Conservation (phyloP, 2,888 invertebrate species). For the Polydrusus cervinus region DNA sequence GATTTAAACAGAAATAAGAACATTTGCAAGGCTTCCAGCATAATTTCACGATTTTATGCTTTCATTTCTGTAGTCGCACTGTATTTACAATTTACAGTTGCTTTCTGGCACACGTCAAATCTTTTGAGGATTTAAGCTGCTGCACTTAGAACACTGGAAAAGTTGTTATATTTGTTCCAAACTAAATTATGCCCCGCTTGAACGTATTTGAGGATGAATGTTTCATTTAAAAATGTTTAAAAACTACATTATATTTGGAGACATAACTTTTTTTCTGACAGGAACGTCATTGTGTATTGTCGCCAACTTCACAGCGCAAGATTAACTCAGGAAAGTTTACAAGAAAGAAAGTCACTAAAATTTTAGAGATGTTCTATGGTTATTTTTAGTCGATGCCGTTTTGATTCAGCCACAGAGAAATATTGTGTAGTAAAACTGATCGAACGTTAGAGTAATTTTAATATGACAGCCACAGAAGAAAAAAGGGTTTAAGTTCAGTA, state of each 20-base stretch:
- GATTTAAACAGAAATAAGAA: conserved; percentile 90
- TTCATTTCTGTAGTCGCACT: conserved; percentile 37
- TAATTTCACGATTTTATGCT: conserved; percentile 69
- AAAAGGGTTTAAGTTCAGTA: too few species aligned
- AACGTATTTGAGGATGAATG: not conserved
- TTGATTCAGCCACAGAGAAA: too few species aligned
- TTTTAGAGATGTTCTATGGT: conserved; percentile 7
- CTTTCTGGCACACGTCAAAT: conserved; percentile 39
- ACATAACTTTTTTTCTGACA: conserved; percentile 32
- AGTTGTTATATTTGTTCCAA: not conserved
- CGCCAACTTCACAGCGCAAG: conserved; percentile 11
- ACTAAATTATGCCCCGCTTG: conserved; percentile 8
- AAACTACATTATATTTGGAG: conserved; percentile 18
- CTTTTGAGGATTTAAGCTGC: not conserved
- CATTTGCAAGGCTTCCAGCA: conserved; percentile 89
- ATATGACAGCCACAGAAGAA: too few species aligned
- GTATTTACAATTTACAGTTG: conserved; percentile 38
- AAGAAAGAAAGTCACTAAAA: conserved; percentile 6
- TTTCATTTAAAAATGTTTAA: conserved; percentile 32
- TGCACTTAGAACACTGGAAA: conserved; percentile 14
- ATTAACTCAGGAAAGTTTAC: not conserved
- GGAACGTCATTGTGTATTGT: conserved; percentile 27
- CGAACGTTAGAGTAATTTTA: too few species aligned
- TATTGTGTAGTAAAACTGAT: too few species aligned
- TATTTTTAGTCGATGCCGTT: too few species aligned